Percentiles rank a stretch among this genome's conserved stretches.
These are phyloP conservation scores for Aurelia sp. DNA, from an alignment of 30 jellyfish, hydroid and myxozoan genomes.

Conservation along the genomic window DNA sequence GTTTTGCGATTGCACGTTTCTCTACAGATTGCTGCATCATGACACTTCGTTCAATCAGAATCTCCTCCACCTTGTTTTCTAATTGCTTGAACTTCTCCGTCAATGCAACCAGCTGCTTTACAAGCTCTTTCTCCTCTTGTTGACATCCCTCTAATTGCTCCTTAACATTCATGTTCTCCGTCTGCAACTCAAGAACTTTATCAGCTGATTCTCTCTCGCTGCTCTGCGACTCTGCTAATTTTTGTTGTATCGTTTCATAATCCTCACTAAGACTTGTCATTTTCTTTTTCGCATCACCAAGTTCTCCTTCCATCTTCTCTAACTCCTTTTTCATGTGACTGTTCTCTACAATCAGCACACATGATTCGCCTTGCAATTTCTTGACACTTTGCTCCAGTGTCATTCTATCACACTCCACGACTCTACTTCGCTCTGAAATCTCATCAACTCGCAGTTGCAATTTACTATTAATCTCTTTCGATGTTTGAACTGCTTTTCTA, in stretches of 20 bases:
- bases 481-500: conserved; percentile 68
- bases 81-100: conserved; percentile 69
- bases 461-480: conserved; percentile 66
- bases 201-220: conserved; percentile 68
- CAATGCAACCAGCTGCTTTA: conserved; percentile 63
- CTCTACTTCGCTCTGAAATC: conserved; percentile 78
- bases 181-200: conserved; percentile 68
- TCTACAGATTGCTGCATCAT: conserved; percentile 60
- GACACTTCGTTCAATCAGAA: conserved; percentile 72
- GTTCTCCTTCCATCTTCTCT: conserved; percentile 78
- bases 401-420: conserved; percentile 81
- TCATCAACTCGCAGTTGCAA: conserved; percentile 85
- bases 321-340: conserved; percentile 78
- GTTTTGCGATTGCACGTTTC: conserved; percentile 55
- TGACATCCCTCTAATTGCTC: conserved; percentile 81
- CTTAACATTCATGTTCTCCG: conserved; percentile 76
- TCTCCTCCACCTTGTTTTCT: conserved; percentile 77
- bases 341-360: conserved; percentile 85
- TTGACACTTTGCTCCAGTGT: conserved; percentile 73
- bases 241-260: conserved; percentile 58
- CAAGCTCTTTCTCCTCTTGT: conserved; percentile 80
- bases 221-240: conserved; percentile 53
- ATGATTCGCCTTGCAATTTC: conserved; percentile 83
- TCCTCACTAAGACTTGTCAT: conserved; percentile 56
- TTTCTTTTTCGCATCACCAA: conserved; percentile 66